Evolutionary conservation across 2,797 vertebrate species (phyloP).

Genomic region (Schizothorax lantsangensis): DNA sequence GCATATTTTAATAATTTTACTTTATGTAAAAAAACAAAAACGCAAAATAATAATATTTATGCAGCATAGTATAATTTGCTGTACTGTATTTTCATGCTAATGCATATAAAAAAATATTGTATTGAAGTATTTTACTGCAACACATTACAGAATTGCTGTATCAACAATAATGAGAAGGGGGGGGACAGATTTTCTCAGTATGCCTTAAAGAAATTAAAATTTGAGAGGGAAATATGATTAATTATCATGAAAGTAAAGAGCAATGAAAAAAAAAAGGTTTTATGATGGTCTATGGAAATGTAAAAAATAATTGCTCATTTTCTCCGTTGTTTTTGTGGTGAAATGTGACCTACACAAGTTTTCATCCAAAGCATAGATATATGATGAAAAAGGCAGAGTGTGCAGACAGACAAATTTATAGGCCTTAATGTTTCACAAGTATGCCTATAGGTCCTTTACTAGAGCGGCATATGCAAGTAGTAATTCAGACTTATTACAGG

Average conservation of each 20-base stretch:
- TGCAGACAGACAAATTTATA: not conserved
- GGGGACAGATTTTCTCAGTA: no score
- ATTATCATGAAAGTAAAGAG: not conserved
- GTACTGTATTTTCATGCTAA: not conserved
- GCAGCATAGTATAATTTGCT: not conserved
- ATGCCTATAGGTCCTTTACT: not conserved
- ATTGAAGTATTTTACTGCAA: not conserved
- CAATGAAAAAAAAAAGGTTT: not conserved
- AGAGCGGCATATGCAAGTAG: not conserved
- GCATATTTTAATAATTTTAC: not conserved
- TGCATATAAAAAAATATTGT: not conserved
- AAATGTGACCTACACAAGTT: not conserved
- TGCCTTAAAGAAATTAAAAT: not conserved
- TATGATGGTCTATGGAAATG: not conserved
- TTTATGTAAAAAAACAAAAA: not conserved
- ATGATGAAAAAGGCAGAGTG: not conserved
- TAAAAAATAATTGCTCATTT: not conserved
- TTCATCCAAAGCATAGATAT: not conserved
- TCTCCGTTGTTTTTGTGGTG: not conserved
- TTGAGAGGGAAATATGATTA: not conserved
- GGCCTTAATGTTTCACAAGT: slow-evolving; percentile 6
- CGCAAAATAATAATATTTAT: not conserved
- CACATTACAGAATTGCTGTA: not conserved
- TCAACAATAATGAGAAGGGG: no score
- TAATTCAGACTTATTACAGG: slow-evolving; percentile 27